phyloP scores from a whole-genome alignment of 2,113 vertebrate genomes.

The Oryzias celebensis region DNA sequence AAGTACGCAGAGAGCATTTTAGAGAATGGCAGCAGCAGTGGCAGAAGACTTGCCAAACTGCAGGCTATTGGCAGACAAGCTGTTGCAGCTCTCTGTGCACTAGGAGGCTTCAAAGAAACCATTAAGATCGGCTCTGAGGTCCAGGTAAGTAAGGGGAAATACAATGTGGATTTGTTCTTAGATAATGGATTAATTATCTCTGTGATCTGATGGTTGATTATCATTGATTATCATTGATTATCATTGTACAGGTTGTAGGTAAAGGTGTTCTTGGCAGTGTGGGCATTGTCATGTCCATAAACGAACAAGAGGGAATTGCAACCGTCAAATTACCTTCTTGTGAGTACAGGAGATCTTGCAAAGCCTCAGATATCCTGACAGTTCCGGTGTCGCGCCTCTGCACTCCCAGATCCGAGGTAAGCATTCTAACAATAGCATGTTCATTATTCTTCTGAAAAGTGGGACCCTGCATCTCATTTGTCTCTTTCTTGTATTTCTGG shows the following conservation, averaged over 20 bases:
- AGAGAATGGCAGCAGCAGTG: slow-evolving; percentile 93
- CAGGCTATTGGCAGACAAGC: slow-evolving; percentile 95
- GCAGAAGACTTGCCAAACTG: slow-evolving; percentile 91
- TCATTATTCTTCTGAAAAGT: slow-evolving; percentile 1
- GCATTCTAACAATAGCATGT: background rate
- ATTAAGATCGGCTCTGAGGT: slow-evolving; percentile 99
- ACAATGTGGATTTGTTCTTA: background rate
- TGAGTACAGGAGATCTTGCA: slow-evolving; percentile 90
- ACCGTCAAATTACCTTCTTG: slow-evolving; percentile 92
- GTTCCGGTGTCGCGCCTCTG: slow-evolving; percentile 95
- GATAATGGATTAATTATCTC: background rate
- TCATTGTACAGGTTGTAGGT: slow-evolving; percentile 84
- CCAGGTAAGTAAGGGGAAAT: slow-evolving; percentile 79
- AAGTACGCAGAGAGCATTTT: slow-evolving; percentile 95
- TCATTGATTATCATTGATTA: background rate
- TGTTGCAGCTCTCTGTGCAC: slow-evolving; percentile 93
- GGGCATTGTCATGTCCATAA: slow-evolving; percentile 94
- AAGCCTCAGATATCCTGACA: slow-evolving; percentile 92
- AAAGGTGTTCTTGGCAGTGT: slow-evolving; percentile 93
- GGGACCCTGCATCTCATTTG: slow-evolving; percentile 6
- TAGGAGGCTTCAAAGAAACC: slow-evolving; percentile 97
- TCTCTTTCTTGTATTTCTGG: background rate
- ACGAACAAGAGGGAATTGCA: slow-evolving; percentile 97
- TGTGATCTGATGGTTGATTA: background rate
- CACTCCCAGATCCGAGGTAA: slow-evolving; percentile 96